These are phyloP conservation scores for Strix aluco DNA, from an alignment of 2,113 vertebrate genomes.

Conservation along the genomic window DNA sequence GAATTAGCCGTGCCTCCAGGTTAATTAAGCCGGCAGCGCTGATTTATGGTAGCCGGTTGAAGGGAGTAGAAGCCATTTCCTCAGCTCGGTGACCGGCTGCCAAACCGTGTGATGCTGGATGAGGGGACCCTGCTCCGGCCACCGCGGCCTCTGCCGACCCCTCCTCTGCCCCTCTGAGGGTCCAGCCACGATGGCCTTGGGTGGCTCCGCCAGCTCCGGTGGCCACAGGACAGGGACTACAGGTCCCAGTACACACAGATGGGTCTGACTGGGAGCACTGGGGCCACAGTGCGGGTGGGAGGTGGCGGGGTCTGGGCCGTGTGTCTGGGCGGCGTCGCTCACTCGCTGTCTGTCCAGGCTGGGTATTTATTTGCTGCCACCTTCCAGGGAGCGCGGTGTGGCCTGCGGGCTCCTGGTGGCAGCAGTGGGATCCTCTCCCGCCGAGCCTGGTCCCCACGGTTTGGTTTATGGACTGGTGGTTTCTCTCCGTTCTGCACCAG, in stretches of 20 bases:
- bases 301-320: fast-evolving
- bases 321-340: not conserved
- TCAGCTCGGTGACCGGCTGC: not conserved
- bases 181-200: fast-evolving
- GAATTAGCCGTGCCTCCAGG: not conserved
- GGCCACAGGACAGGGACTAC: too few species aligned
- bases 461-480: not conserved
- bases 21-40: not conserved
- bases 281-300: fast-evolving
- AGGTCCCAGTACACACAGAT: fast-evolving
- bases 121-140: not conserved
- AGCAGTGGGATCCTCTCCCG: fast-evolving
- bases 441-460: fast-evolving
- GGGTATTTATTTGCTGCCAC: not conserved
- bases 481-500: not conserved
- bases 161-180: not conserved
- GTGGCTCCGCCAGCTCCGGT: not conserved
- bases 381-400: fast-evolving
- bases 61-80: not conserved
- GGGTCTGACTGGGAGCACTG: not conserved
- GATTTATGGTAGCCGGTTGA: not conserved
- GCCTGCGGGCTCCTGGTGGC: not conserved
- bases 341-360: not conserved
- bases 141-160: not conserved
- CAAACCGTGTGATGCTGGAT: fast-evolving